phyloP scores from a whole-genome alignment of 2,113 vertebrate genomes.

The Falcunculus frontatus region DNA sequence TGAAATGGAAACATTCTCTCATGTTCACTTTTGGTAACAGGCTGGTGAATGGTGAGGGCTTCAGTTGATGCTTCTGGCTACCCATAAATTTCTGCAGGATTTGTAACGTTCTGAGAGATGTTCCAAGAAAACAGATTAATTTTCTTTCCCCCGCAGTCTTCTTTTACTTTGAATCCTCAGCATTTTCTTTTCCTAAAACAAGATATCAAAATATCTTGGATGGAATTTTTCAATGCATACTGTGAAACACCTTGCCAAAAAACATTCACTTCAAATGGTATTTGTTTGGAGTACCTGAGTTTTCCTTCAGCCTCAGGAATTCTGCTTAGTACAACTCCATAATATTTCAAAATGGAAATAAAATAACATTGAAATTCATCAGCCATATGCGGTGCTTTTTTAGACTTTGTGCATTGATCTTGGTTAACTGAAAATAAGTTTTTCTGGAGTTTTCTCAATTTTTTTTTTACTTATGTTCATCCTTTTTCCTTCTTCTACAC shows the following conservation, averaged over 20 bases:
- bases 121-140: slow-evolving; percentile 49
- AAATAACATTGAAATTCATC: slow-evolving; percentile 15
- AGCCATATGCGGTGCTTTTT: background rate
- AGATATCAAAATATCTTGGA: slow-evolving; percentile 59
- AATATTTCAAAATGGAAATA: slow-evolving; percentile 28
- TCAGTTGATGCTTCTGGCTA: slow-evolving; percentile 41
- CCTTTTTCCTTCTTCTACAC: background rate
- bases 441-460: background rate
- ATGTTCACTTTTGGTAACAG: background rate
- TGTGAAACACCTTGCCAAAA: slow-evolving; percentile 42
- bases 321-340: slow-evolving; percentile 29
- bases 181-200: slow-evolving; percentile 60
- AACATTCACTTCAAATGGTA: slow-evolving; percentile 48
- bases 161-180: slow-evolving; percentile 52
- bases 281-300: slow-evolving; percentile 63
- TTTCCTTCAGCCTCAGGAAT: slow-evolving; percentile 61
- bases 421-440: background rate
- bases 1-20: background rate
- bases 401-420: background rate
- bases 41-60: background rate
- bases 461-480: background rate
- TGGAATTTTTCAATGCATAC: slow-evolving; percentile 33
- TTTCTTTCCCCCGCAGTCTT: slow-evolving; percentile 21
- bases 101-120: slow-evolving; percentile 4
- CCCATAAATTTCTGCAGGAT: slow-evolving; percentile 23